phyloP scores from a whole-genome alignment of 2,888 invertebrate genomes.

The Ectobius pallidus region DNA sequence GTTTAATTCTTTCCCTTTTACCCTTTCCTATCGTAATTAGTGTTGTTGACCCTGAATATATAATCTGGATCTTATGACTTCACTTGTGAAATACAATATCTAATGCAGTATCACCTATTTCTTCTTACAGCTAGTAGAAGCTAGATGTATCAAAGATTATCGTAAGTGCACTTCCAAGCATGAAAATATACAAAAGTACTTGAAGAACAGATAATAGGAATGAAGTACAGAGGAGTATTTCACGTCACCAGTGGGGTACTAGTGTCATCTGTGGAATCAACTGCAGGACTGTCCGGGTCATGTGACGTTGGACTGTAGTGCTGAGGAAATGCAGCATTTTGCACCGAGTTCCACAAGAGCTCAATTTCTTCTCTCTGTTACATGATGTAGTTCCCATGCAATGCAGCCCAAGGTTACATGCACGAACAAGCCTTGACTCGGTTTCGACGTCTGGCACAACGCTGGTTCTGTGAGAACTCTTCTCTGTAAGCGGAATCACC shows the following conservation, averaged over 20 bases:
- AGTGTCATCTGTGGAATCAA: slow-evolving; percentile 21
- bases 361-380: background rate
- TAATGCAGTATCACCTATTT: too few relatives aligned
- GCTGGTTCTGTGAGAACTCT: slow-evolving; percentile 16
- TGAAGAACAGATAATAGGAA: background rate
- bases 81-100: too few relatives aligned
- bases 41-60: too few relatives aligned
- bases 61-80: too few relatives aligned
- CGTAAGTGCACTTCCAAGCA: slow-evolving; percentile 2
- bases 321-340: background rate
- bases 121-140: slow-evolving; percentile 19
- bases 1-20: too few relatives aligned
- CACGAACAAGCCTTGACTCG: background rate
- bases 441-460: background rate
- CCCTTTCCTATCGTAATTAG: too few relatives aligned
- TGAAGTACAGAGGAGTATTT: slow-evolving; percentile 2
- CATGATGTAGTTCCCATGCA: background rate
- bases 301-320: slow-evolving; percentile 1
- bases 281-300: slow-evolving; percentile 6
- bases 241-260: slow-evolving; percentile 14
- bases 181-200: background rate
- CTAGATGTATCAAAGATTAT: background rate
- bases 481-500: slow-evolving; percentile 1
- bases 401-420: background rate
- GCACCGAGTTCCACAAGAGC: background rate